Conservation (phyloP, 2,797 vertebrate genomes). For the Scleropages formosus region DNA sequence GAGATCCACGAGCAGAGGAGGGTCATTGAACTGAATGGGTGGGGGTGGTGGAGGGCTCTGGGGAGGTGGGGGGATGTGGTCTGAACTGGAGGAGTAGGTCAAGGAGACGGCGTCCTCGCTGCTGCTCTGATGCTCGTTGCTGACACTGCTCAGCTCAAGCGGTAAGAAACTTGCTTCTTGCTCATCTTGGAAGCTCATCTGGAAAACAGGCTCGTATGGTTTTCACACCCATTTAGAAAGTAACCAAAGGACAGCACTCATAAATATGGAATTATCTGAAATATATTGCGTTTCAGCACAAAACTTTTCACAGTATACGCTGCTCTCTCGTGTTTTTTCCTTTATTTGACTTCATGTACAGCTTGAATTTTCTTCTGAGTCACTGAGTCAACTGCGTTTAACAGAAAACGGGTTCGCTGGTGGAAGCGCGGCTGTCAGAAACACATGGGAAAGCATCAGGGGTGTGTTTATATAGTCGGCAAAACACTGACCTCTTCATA, state of each 20-base stretch:
- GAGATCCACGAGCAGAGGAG: constrained; percentile 63
- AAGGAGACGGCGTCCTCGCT: constrained; percentile 87
- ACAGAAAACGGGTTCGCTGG: neutral
- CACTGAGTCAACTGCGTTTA: too few species aligned
- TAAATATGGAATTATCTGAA: neutral
- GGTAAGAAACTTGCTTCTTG: constrained; percentile 76
- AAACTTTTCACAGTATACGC: too few species aligned
- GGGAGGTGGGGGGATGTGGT: constrained; percentile 83
- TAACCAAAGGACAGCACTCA: neutral
- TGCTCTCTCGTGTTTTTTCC: too few species aligned
- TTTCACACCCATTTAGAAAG: neutral
- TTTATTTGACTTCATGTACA: neutral
- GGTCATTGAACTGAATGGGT: constrained; percentile 75
- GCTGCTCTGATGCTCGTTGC: constrained; percentile 85
- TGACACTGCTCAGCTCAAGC: constrained; percentile 81
- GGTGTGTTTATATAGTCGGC: accelerated
- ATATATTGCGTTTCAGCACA: too few species aligned
- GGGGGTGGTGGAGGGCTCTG: constrained; percentile 84
- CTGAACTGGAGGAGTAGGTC: constrained; percentile 86
- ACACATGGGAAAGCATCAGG: too few species aligned
- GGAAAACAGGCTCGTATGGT: constrained; percentile 25
- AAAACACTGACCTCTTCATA: constrained; percentile 86
- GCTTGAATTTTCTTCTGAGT: neutral
- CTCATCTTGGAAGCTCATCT: constrained; percentile 98
- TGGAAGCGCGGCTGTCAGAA: too few species aligned